phyloP scores from a whole-genome alignment of 2,113 vertebrate genomes.

The Muscicapa adusta region DNA sequence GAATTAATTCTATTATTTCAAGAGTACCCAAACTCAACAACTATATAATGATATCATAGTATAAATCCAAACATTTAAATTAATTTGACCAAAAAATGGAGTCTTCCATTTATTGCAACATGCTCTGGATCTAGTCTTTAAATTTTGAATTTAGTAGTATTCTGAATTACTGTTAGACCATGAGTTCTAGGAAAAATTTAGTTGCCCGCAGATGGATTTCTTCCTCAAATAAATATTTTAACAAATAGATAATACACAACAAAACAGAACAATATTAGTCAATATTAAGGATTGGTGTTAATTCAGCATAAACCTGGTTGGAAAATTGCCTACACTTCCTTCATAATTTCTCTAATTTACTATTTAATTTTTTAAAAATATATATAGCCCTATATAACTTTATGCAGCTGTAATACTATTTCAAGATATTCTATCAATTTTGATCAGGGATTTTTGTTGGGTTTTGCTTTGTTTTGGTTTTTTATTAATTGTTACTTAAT shows the following conservation, averaged over 20 bases:
- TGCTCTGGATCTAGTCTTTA: not conserved
- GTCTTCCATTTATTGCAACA: not conserved
- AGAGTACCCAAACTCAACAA: not conserved
- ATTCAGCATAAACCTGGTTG: not conserved
- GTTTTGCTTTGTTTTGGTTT: not conserved
- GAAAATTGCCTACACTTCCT: not conserved
- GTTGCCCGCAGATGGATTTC: not conserved
- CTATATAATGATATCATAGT: not conserved
- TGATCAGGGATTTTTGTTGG: not conserved
- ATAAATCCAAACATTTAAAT: not conserved
- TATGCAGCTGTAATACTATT: not conserved
- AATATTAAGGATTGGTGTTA: not conserved
- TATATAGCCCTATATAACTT: not conserved
- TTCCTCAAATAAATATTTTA: not conserved
- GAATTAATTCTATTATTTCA: not conserved
- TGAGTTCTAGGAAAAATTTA: not conserved
- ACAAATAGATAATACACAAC: not conserved
- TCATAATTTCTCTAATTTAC: not conserved
- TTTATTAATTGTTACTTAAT: not conserved
- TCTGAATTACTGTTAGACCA: not conserved
- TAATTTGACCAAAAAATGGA: not conserved
- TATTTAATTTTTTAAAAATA: not conserved
- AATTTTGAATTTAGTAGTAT: not conserved
- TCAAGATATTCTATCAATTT: not conserved
- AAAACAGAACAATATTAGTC: not conserved